phyloP scores from a whole-genome alignment of 2,797 vertebrate genomes.

The Tragelaphus eurycerus region DNA sequence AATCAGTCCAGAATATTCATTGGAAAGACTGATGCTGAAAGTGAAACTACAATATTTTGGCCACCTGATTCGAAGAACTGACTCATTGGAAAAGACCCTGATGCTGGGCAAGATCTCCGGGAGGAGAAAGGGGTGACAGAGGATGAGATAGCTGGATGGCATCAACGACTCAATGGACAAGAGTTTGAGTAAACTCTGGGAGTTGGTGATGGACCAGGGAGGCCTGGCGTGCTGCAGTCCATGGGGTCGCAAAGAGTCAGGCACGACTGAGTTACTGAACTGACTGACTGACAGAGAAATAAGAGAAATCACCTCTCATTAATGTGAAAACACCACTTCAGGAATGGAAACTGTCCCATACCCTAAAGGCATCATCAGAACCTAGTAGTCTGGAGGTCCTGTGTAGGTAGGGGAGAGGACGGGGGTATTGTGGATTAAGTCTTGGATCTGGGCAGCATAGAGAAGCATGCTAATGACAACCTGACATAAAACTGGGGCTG shows the following conservation, averaged over 20 bases:
- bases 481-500: background rate
- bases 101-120: background rate
- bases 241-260: accelerated
- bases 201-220: background rate
- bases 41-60: background rate
- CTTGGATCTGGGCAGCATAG: background rate
- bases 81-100: background rate
- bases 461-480: background rate
- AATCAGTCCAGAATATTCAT: background rate
- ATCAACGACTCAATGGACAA: background rate
- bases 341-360: background rate
- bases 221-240: background rate
- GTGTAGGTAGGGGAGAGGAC: background rate
- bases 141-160: background rate
- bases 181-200: background rate
- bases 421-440: background rate
- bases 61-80: background rate
- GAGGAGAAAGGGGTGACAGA: accelerated
- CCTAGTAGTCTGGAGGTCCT: background rate
- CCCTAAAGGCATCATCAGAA: background rate
- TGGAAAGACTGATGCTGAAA: background rate
- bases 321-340: background rate
- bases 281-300: background rate
- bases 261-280: background rate
- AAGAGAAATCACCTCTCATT: background rate